Evolutionary conservation across 2,797 vertebrate genomes (phyloP).

Genomic region (Myiothlypis coronata): DNA sequence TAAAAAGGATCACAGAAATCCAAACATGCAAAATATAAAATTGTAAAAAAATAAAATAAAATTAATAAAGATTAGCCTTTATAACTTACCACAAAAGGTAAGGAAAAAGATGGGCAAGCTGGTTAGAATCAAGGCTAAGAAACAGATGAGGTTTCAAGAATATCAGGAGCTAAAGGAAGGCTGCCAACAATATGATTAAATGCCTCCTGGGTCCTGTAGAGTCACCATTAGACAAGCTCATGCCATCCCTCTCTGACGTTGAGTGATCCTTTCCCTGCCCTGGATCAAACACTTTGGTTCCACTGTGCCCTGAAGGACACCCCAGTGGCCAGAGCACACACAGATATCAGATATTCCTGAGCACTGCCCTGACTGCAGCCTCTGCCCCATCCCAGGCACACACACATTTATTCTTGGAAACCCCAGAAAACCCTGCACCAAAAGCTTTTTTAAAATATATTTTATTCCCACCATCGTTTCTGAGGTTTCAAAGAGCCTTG

Average conservation of each 20-base stretch:
- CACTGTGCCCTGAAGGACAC: not conserved
- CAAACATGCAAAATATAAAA: not conserved
- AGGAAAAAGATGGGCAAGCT: not conserved
- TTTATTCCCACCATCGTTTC: not conserved
- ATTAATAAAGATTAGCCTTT: not conserved
- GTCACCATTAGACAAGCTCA: not conserved
- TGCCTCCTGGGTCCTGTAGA: not conserved
- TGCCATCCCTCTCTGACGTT: rapidly evolving
- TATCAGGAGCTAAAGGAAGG: not conserved
- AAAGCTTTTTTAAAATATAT: rapidly evolving
- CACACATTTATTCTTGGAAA: rapidly evolving
- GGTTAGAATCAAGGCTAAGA: not conserved
- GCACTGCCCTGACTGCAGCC: not conserved
- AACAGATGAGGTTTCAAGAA: not conserved
- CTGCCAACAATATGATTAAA: not conserved
- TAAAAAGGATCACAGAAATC: not conserved
- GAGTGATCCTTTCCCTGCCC: not conserved
- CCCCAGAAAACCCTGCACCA: not conserved
- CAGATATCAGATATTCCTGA: not conserved
- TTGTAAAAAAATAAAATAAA: not conserved
- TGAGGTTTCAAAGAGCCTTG: not conserved
- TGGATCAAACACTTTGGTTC: rapidly evolving
- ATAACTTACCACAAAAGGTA: not conserved
- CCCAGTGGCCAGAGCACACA: not conserved
- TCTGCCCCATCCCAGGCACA: not conserved